Evolutionary conservation across 2,797 vertebrate species (phyloP), one percentile per base, ranked within the genome.

Genomic region (Nyctibius grandis): DNA sequence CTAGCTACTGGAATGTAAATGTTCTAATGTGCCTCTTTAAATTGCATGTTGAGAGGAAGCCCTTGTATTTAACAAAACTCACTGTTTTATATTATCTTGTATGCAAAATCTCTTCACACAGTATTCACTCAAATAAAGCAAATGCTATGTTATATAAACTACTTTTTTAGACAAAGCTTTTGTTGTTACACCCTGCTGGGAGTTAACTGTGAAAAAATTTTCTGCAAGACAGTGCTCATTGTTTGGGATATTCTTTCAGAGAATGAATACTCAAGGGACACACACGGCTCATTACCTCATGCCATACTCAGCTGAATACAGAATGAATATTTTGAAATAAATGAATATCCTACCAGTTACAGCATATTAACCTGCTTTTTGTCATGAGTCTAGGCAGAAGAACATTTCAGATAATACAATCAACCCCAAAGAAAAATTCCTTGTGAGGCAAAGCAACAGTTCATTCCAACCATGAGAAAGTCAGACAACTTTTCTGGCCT

Each of bases 141-240:
- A 73, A 45, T 3, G 2, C 1, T 70, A 7, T 12, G 7, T 78
- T 50, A 84, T 40, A 88, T 68, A 69, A 94, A 45, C 11, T 40
- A 36, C 29, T 61, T 93, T 91, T 36, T 65, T 31, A 80, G 65
- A 60, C 69, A 73, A 45, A 64, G 7, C 11, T 79, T 50, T 34
- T 75, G 78, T 29, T 86, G 91, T 59, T 93, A 93, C 91, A 83
- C 92, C 88, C 96, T 92, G 26, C 38, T 86, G 89, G 85, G 86
- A 96, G 21, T 28, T 64, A 36, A 56, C 25, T 59, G 60, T 33
- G 79, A 47, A 90, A 61, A 74, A 48, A 51, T 50, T 94, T 95
- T 84, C 85, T 95, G 89, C 89, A 94, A 95, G 48, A 85, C 36
- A 57, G 15, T 69, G 53, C 36, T 57, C 2, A 0, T 69, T 93